Conservation (phyloP, 2,113 vertebrate species). For the Desmodus rotundus region DNA sequence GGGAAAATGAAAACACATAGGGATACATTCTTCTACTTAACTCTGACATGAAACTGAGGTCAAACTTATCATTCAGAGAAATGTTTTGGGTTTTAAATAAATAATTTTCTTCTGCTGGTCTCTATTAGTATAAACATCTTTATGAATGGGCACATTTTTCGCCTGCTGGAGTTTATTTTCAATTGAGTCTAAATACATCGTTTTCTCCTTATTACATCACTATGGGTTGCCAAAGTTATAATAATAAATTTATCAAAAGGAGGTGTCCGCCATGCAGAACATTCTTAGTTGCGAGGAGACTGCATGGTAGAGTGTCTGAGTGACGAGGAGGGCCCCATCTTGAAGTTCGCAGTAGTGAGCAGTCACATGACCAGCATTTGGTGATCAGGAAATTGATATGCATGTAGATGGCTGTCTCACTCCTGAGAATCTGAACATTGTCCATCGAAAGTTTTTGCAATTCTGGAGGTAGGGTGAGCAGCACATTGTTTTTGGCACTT, state of each 20-base stretch:
- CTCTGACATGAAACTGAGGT: slow-evolving; percentile 43
- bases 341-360: background rate
- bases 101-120: slow-evolving; percentile 34
- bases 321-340: background rate
- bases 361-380: background rate
- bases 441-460: background rate
- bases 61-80: slow-evolving; percentile 54
- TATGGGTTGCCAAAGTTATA: background rate
- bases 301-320: background rate
- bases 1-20: slow-evolving; percentile 58
- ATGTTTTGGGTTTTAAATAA: slow-evolving; percentile 58
- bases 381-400: background rate
- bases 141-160: slow-evolving; percentile 64
- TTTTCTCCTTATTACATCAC: slow-evolving; percentile 50
- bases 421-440: background rate
- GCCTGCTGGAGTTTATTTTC: slow-evolving; percentile 54
- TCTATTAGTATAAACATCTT: slow-evolving; percentile 57
- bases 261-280: background rate
- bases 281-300: background rate
- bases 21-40: slow-evolving; percentile 46
- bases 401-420: background rate
- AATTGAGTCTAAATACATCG: slow-evolving; percentile 9
- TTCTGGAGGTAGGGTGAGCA: background rate
- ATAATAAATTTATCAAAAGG: slow-evolving; percentile 37
- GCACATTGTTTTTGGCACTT: background rate